A percentile compares a stretch with the other conserved stretches of the same genome.
phyloP scores from a whole-genome alignment of 1,140 invertebrate species.

The Coboldia fuscipes region DNA sequence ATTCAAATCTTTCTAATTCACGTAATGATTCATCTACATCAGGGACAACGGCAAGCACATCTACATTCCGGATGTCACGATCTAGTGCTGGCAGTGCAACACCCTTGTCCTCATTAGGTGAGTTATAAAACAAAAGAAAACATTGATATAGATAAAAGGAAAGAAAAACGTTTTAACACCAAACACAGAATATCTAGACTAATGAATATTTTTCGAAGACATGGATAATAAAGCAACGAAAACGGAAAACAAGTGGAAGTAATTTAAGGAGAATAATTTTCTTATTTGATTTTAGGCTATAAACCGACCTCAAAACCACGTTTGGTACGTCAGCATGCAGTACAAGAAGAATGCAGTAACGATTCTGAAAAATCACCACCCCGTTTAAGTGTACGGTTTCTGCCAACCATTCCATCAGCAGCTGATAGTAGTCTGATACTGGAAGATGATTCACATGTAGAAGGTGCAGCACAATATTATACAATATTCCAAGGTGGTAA shows the following conservation, averaged over 20 bases:
- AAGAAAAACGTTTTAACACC: no score
- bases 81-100: conserved; percentile 41
- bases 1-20: conserved; percentile 69
- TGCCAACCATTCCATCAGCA: conserved; percentile 62
- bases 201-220: no score
- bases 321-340: conserved; percentile 50
- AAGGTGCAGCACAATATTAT: conserved; percentile 5
- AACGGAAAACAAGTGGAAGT: background rate
- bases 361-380: conserved; percentile 38
- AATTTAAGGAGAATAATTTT: background rate
- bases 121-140: background rate
- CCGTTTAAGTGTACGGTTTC: conserved; percentile 37
- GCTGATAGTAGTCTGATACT: conserved; percentile 53
- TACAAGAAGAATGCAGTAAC: conserved; percentile 38
- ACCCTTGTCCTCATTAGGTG: conserved; percentile 10
- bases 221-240: no score
- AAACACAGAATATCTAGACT: no score
- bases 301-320: conserved; percentile 30
- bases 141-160: no score
- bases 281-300: background rate
- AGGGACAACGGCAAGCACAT: conserved; percentile 57
- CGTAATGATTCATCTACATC: conserved; percentile 76
- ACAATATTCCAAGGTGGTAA: conserved; percentile 1
- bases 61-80: conserved; percentile 60
- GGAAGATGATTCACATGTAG: conserved; percentile 30